Conservation (phyloP, 2,113 vertebrate genomes). For the Porphyrio hochstetteri region DNA sequence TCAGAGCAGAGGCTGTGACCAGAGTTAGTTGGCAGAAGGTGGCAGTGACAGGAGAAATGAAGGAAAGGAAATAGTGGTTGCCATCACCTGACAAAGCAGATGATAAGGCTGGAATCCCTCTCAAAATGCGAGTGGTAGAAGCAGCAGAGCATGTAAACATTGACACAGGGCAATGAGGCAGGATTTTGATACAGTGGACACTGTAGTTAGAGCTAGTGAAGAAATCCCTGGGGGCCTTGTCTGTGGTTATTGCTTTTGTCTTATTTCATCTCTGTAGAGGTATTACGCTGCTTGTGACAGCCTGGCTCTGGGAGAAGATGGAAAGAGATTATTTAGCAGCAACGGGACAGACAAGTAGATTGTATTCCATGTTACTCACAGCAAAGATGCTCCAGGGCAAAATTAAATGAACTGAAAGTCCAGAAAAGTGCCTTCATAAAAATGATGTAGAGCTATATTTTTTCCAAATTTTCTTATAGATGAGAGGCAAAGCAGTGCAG, state of each 20-base stretch:
- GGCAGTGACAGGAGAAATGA: background rate
- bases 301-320: constrained; percentile 1
- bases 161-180: constrained; percentile 34
- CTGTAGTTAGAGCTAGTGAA: background rate
- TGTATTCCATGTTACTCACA: constrained; percentile 26
- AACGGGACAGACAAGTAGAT: constrained; percentile 11
- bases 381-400: constrained; percentile 46
- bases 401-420: constrained; percentile 49
- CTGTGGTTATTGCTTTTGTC: constrained; percentile 57
- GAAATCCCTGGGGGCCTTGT: constrained; percentile 1
- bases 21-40: background rate
- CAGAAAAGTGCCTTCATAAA: constrained; percentile 23
- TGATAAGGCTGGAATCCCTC: background rate
- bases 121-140: background rate
- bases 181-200: constrained; percentile 41
- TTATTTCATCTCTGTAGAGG: constrained; percentile 35
- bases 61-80: background rate
- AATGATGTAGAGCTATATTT: background rate
- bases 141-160: constrained; percentile 37
- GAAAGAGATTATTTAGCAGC: constrained; percentile 50
- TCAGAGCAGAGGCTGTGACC: background rate
- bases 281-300: constrained; percentile 45
- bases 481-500: background rate
- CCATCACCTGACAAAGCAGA: background rate
- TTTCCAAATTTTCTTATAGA: background rate